Evolutionary conservation across 2,888 invertebrate species (phyloP), one percentile per base, ranked within the genome.

Genomic region (Notodonta ziczac): DNA sequence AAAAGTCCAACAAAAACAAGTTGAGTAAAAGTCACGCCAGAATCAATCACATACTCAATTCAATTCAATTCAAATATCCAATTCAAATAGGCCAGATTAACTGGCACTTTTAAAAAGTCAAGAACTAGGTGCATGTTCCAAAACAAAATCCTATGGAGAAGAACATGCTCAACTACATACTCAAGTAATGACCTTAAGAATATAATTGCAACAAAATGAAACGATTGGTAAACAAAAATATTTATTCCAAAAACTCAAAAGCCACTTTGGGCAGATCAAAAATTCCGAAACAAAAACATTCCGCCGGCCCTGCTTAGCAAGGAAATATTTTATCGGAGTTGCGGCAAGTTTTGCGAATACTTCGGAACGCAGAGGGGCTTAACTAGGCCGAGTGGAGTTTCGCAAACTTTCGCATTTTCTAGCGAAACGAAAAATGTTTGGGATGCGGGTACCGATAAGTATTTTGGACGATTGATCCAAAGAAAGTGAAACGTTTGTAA

Each of bases 291-390:
- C 14, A 40, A 55, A 55, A 55, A 55, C 55, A 55, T 39, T 55
- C 55, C 54, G 5, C 9, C 8, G 14, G 32, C 3, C 6, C 35
- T 46, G 13, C 50, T 55, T 14, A 40, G 14, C 53, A 39, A 32
- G 13, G 32, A 32, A 55, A 55, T 55, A 55, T 55, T 55, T 40
- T 40, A 55, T 40, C 55, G 10, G 46, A 51, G 55, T 52, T 40
- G 13, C 2, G 12, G 24, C 13, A n/a, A 42, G 24, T 51, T 40
- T 53, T 40, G 10, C 7, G 16, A 55, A 55, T 55, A 55, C 55
- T 55, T 40, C 8, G n/a, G 40, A n/a, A 40, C 39, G 14, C 8
- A 53, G 53, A 12, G 10, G 53, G 14, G 53, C 6, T 35, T 32
- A 35, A 9, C 13, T 32, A 9, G 35, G 44, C 10, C 44, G 44